A percentile compares a stretch with the other conserved stretches of the same genome.
These are phyloP conservation scores for Actinia equina DNA, from an alignment of 64 coral and sea anemone genomes.

Conservation along the genomic window DNA sequence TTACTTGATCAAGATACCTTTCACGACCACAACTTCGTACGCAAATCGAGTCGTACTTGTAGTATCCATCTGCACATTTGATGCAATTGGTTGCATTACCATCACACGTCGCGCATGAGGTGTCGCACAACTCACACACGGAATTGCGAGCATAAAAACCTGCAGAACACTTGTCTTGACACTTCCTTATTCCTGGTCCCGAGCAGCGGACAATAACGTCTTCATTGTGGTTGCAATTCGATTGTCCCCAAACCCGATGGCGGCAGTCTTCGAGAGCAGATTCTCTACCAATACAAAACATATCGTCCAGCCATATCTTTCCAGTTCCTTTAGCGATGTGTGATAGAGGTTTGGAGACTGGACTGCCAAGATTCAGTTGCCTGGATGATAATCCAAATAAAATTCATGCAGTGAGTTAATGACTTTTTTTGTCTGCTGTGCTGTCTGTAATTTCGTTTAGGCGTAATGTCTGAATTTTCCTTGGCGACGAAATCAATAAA, in stretches of 20 bases:
- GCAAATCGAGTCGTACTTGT: slow-evolving; percentile 37
- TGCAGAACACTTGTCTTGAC: slow-evolving; percentile 34
- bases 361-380: slow-evolving; percentile 8
- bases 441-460: too few species aligned
- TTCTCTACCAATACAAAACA: slow-evolving; percentile 39
- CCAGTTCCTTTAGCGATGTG: slow-evolving; percentile 33
- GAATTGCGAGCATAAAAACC: slow-evolving; percentile 35
- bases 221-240: slow-evolving; percentile 56
- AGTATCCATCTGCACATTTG: slow-evolving; percentile 34
- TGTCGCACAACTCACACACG: slow-evolving; percentile 44
- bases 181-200: slow-evolving; percentile 42
- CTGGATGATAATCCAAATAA: not conserved
- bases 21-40: slow-evolving; percentile 46
- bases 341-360: not conserved
- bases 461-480: too few species aligned
- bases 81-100: slow-evolving; percentile 9
- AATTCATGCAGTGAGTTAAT: too few species aligned
- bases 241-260: slow-evolving; percentile 32
- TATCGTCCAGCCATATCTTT: slow-evolving; percentile 57
- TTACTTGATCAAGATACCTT: slow-evolving; percentile 25
- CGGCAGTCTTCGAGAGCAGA: slow-evolving; percentile 24
- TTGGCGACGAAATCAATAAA: too few species aligned
- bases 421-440: too few species aligned
- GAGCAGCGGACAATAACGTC: slow-evolving; percentile 39
- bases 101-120: slow-evolving; percentile 33